Conservation (phyloP, 2,888 invertebrate genomes). For the Falcaria lacertinaria region DNA sequence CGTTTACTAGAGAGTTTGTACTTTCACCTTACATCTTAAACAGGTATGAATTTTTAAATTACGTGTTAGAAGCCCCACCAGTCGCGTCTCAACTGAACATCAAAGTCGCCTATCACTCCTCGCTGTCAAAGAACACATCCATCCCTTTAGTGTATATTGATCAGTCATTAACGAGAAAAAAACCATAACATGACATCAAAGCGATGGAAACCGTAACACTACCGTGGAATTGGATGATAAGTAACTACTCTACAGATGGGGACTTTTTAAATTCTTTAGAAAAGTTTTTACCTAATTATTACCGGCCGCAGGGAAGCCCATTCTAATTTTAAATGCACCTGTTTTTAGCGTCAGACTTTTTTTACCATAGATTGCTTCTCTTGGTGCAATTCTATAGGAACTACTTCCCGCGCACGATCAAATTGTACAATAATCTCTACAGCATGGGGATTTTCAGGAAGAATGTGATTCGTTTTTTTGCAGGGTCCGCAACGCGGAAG, state of each 20-base stretch:
- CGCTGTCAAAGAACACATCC: background rate
- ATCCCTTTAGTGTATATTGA: conserved; percentile 13
- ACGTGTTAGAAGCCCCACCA: background rate
- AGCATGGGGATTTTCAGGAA: too few species aligned
- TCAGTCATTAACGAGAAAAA: conserved; percentile 36
- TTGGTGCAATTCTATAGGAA: too few species aligned
- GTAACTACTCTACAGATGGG: background rate
- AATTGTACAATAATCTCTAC: too few species aligned
- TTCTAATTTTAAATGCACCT: background rate
- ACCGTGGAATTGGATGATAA: background rate
- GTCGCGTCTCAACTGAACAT: background rate
- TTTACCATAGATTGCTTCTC: too few species aligned
- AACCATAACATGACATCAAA: conserved; percentile 34
- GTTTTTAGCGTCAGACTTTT: too few species aligned
- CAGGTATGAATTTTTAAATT: background rate
- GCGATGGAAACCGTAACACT: conserved; percentile 11
- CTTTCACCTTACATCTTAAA: too few species aligned
- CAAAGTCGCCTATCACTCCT: background rate
- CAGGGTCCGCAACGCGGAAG: too few species aligned
- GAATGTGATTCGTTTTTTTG: too few species aligned
- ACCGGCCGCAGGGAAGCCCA: background rate
- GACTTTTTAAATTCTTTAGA: conserved; percentile 11
- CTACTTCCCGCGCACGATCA: too few species aligned
- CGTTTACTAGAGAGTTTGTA: too few species aligned
- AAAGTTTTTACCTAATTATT: background rate